phyloP scores from a whole-genome alignment of 2,888 invertebrate species.

The Fissipunctia ypsillon region DNA sequence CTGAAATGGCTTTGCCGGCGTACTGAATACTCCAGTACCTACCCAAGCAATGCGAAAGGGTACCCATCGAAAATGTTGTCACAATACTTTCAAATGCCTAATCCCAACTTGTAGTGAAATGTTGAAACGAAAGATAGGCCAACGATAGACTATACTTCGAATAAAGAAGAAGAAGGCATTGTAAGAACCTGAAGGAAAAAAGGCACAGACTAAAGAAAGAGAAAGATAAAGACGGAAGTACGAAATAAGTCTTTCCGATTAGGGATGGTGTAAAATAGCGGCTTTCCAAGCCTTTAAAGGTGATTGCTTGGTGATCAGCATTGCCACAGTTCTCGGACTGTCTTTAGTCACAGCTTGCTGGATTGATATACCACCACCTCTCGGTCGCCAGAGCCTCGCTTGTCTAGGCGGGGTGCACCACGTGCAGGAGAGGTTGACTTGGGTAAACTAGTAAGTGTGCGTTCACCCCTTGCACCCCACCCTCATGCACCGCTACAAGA shows the following conservation, averaged over 20 bases:
- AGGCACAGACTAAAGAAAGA: not conserved
- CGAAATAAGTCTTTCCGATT: too few species aligned
- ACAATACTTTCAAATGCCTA: not conserved
- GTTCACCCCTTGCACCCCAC: slow-evolving; percentile 49
- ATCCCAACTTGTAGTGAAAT: not conserved
- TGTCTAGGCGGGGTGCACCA: slow-evolving; percentile 47
- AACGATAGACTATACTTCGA: not conserved
- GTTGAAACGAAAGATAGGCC: not conserved
- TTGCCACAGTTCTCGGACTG: not conserved
- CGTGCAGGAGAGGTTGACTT: slow-evolving; percentile 56
- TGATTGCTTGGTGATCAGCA: not conserved
- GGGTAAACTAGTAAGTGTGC: slow-evolving; percentile 2
- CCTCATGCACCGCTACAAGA: slow-evolving; percentile 33
- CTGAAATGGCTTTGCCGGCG: too few species aligned
- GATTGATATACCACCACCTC: slow-evolving; percentile 21
- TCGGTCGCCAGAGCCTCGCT: slow-evolving; percentile 48
- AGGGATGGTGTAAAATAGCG: not conserved
- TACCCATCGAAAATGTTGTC: not conserved
- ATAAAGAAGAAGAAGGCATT: not conserved
- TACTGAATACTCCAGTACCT: not conserved
- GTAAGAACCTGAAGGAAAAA: too few species aligned
- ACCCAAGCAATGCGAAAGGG: not conserved
- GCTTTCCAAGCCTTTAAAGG: not conserved
- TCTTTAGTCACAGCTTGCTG: too few species aligned
- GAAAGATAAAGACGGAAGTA: not conserved